Conservation (phyloP, 2,113 vertebrate species). For the Pollachius pollachius region DNA sequence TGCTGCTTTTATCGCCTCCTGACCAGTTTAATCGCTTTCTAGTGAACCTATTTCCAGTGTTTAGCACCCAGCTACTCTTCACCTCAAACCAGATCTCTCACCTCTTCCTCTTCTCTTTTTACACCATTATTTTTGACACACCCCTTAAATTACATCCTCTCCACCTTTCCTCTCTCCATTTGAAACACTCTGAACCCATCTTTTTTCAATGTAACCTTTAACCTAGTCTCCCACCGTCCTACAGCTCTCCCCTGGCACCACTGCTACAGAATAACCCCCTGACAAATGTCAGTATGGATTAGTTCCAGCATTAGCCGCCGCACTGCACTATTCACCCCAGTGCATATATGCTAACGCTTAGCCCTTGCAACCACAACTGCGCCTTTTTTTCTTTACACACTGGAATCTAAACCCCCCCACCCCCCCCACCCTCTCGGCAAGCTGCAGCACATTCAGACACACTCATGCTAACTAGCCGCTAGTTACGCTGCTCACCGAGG, state of each 20-base stretch:
- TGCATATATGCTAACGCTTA: conserved; percentile 14
- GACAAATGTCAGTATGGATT: conserved; percentile 34
- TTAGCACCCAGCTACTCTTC: too few relatives aligned
- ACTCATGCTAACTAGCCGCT: conserved; percentile 25
- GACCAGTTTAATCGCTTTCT: neutral
- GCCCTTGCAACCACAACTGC: conserved; percentile 12
- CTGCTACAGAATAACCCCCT: conserved; percentile 16
- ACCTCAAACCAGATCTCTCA: too few relatives aligned
- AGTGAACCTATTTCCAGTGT: too few relatives aligned
- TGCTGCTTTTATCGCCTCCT: conserved; percentile 6
- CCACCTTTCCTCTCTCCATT: too few relatives aligned
- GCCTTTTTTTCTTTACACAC: conserved; percentile 31
- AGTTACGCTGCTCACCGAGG: conserved; percentile 6
- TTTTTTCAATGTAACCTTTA: too few relatives aligned
- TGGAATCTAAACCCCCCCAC: conserved; percentile 31
- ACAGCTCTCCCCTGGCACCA: neutral
- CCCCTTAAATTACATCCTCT: too few relatives aligned
- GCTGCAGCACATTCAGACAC: conserved; percentile 18
- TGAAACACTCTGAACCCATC: neutral
- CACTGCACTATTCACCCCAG: conserved; percentile 20
- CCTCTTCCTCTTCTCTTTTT: too few relatives aligned
- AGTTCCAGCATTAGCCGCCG: conserved; percentile 7
- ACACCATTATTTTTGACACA: too few relatives aligned
- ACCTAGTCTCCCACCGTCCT: neutral
- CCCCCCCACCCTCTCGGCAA: conserved; percentile 15